A percentile compares a stretch with the other conserved stretches of the same genome.
phyloP scores from a whole-genome alignment of 2,888 invertebrate genomes.

The Neria commutata region DNA sequence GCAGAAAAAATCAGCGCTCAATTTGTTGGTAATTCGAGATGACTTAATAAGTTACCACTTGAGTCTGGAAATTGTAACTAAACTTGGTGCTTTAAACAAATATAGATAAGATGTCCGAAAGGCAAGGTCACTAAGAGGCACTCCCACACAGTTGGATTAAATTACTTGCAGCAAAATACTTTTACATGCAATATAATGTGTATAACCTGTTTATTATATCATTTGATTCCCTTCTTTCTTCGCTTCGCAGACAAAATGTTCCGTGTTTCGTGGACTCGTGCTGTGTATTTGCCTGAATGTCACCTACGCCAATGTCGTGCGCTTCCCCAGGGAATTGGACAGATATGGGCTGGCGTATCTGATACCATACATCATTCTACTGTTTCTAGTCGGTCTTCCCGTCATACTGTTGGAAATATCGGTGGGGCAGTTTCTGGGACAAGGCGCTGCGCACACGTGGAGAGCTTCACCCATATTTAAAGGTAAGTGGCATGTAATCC shows the following conservation, averaged over 20 bases:
- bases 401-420: slow-evolving; percentile 61
- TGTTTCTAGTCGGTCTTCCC: slow-evolving; percentile 62
- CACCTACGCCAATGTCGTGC: slow-evolving; percentile 61
- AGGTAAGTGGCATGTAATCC: slow-evolving; percentile 46
- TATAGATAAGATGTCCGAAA: too few relatives aligned
- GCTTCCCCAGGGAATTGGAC: slow-evolving; percentile 62
- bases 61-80: too few relatives aligned
- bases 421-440: slow-evolving; percentile 61
- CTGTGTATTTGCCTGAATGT: slow-evolving; percentile 61
- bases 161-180: too few relatives aligned
- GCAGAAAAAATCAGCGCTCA: not conserved
- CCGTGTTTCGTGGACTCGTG: slow-evolving; percentile 61
- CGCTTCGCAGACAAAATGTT: slow-evolving; percentile 61
- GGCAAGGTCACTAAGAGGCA: too few relatives aligned
- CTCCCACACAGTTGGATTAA: too few relatives aligned
- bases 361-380: slow-evolving; percentile 58
- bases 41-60: slow-evolving; percentile 1
- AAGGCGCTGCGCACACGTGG: slow-evolving; percentile 62
- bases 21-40: not conserved
- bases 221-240: slow-evolving; percentile 19
- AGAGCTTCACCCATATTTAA: slow-evolving; percentile 62
- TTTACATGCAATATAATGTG: too few relatives aligned
- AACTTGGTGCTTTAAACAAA: too few relatives aligned
- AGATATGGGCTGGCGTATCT: slow-evolving; percentile 59
- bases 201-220: not conserved